Evolutionary conservation across 2,113 vertebrate genomes (phyloP), one percentile per base, ranked within the genome.

Genomic region (Pelusios castaneus): DNA sequence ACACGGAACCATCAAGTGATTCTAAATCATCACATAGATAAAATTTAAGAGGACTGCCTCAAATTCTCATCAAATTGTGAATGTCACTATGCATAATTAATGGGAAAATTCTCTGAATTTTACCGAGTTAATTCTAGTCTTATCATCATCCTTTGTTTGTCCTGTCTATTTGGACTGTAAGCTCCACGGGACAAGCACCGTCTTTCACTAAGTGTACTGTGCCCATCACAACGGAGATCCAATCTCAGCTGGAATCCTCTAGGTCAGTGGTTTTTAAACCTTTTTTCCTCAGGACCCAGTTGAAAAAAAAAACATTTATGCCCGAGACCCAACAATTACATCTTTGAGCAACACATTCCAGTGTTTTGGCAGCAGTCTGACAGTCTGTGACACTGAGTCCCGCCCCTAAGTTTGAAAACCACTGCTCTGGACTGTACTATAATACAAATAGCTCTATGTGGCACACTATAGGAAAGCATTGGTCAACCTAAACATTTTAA

Each of bases 21-120:
- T 31, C 29, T 60, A 89, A 77, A 55, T 52, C 54, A 84, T 2
- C 24, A 87, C 12, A 7, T 10, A 60, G 82, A 17, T 25, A 25
- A 90, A 73, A 85, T 60, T 91, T 91, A 5, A 90, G n/a, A 87
- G 88, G 92, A 84, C 22, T 10, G 84, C n/a, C 89, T 27, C 60
- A 76, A 47, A 1, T 60, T 94, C 67, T 88, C 75, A 91, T 19
- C 24, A 34, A 47, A 38, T 31, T 43, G n/a, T 80, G 77, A 82
- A 56, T 47, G 9, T 45, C 56, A 29, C 25, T 12, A 12, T 13
- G 1, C 38, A 38, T 58, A 55, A 49, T 60, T 70, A 84, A 0
- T 11, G 6, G 10, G 34, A 21, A 73, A 12, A 14, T 47, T 6
- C 21, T 60, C 34, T 82, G 10, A 82, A 29, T 19, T 52, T 51